Conservation (phyloP, 2,797 vertebrate species). For the Forpus xanthops region DNA sequence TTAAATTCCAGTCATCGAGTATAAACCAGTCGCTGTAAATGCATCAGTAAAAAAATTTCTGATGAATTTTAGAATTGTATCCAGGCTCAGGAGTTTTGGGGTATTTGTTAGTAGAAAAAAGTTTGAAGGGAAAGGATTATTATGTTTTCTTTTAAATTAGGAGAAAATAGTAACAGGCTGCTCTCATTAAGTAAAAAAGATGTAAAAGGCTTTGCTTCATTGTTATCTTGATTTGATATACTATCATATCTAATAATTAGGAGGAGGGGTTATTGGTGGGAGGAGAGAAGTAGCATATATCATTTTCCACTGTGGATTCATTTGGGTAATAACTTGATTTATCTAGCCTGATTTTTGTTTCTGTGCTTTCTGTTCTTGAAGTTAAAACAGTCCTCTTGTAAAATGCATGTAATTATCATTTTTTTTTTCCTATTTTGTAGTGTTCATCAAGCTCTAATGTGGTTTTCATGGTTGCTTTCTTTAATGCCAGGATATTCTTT, state of each 20-base stretch:
- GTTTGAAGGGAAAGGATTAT: not conserved
- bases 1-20: conserved; percentile 56
- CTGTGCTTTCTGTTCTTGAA: not conserved
- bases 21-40: conserved; percentile 25
- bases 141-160: conserved; percentile 20
- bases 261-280: rapidly evolving
- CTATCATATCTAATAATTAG: not conserved
- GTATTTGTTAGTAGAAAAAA: not conserved
- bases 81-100: not conserved
- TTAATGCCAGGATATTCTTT: not conserved
- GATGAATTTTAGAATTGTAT: conserved; percentile 5
- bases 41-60: not conserved
- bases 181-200: not conserved
- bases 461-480: not conserved
- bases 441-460: not conserved
- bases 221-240: not conserved
- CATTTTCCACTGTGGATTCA: not conserved
- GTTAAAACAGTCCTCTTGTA: not conserved
- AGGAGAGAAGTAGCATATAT: not conserved
- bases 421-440: not conserved
- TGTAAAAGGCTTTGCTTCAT: not conserved
- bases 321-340: not conserved
- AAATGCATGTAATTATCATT: not conserved
- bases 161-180: not conserved
- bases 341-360: not conserved